Conservation (phyloP, 2,113 vertebrate genomes). For the Nothocercus julius region DNA sequence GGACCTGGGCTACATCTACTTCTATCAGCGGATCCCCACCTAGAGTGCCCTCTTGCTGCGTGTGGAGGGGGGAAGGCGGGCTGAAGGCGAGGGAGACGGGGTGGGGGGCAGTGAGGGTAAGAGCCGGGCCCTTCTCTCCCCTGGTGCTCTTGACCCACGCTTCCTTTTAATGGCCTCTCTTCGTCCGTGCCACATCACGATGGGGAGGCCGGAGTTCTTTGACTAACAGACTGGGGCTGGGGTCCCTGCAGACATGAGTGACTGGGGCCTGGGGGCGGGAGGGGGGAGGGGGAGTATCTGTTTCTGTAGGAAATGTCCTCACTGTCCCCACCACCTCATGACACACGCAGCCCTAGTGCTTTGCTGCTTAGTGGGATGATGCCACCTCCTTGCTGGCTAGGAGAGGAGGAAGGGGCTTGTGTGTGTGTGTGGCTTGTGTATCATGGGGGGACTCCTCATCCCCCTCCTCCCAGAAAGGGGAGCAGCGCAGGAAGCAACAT, state of each 20-base stretch:
- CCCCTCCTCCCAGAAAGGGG: not conserved
- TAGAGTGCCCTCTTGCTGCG: conserved; percentile 73
- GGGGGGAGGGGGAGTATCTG: conserved; percentile 15
- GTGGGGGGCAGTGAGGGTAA: not conserved
- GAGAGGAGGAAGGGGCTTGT: not conserved
- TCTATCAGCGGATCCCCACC: conserved; percentile 92
- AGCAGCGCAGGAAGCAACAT: not conserved
- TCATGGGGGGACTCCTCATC: not conserved
- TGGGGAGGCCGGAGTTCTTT: not conserved
- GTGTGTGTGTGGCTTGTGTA: conserved; percentile 58
- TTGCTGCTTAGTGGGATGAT: conserved; percentile 60
- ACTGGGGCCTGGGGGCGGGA: not conserved
- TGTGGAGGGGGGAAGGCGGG: conserved; percentile 16
- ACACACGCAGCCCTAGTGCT: conserved; percentile 33
- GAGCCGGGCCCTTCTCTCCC: not conserved
- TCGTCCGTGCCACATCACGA: not conserved
- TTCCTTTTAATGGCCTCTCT: not conserved
- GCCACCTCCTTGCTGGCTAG: not conserved
- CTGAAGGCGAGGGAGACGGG: not conserved
- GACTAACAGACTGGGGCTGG: not conserved
- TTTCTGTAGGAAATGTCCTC: conserved; percentile 36
- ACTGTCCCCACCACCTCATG: conserved; percentile 3
- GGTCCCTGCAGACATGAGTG: conserved; percentile 36
- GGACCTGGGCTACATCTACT: conserved; percentile 98
- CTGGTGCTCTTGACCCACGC: not conserved